phyloP scores from a whole-genome alignment of 2,888 invertebrate genomes.

The Bombylius discolor region DNA sequence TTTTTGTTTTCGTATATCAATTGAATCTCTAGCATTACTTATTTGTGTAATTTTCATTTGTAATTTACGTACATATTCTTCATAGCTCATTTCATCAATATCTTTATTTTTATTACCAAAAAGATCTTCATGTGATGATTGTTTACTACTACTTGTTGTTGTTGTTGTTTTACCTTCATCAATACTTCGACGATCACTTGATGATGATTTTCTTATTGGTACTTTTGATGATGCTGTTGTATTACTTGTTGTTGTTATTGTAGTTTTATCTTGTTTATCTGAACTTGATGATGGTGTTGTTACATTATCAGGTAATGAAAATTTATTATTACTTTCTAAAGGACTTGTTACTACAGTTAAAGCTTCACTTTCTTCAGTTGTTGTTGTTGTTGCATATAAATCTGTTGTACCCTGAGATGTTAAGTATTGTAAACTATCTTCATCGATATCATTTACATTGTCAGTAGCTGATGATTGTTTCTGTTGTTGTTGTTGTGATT shows the following conservation, averaged over 20 bases:
- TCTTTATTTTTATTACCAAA: constrained; percentile 23
- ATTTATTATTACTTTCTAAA: constrained; percentile 24
- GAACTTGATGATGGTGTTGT: constrained; percentile 21
- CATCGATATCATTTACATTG: constrained; percentile 38
- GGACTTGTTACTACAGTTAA: constrained; percentile 44
- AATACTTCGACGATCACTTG: constrained; percentile 1
- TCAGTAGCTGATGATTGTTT: constrained; percentile 12
- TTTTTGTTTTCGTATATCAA: constrained; percentile 43
- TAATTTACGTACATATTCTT: constrained; percentile 51
- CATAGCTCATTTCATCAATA: constrained; percentile 37
- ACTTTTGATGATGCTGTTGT: constrained; percentile 4
- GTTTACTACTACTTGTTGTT: background rate
- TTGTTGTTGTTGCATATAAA: constrained; percentile 31
- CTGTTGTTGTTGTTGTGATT: background rate
- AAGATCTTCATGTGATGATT: constrained; percentile 18
- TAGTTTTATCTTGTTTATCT: constrained; percentile 30
- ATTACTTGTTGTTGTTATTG: background rate
- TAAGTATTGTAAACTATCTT: constrained; percentile 45
- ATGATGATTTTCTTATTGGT: constrained; percentile 7
- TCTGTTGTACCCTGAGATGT: constrained; percentile 31
- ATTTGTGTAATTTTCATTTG: constrained; percentile 57
- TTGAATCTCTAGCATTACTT: constrained; percentile 53
- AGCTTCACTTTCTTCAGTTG: constrained; percentile 48
- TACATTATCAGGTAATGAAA: background rate
- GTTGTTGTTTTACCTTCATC: background rate